Evolutionary conservation across 2,113 vertebrate species (phyloP), one percentile per base, ranked within the genome.

Genomic region (Pterocles orientalis): DNA sequence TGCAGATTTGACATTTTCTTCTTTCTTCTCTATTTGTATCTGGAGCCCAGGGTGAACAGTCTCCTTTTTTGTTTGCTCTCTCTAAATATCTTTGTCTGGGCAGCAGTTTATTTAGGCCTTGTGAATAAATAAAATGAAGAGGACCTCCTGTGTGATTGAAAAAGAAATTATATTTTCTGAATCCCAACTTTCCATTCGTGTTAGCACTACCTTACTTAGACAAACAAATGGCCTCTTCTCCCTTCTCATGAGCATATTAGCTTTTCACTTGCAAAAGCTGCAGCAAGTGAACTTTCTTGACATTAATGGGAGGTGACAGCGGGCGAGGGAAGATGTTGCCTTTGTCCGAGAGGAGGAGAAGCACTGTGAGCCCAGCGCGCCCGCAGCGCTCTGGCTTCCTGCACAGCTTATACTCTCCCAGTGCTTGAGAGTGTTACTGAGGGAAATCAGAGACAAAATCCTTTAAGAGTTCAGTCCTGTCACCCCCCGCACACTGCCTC

Each of bases 1-100:
- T 95, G 92, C 53, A 97, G 83, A 96, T 96, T 60, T 96, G 95
- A 96, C 95, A 96, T 97, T 97, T 96, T 78, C 86, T 72, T 81
- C 65, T 92, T 76, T 56, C 77, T 90, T 78, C 60, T 86, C 39
- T 90, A 33, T 96, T 94, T 92, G 88, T 83, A 12, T 54, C 24
- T 73, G 72, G 60, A 95, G 92, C 60, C 64, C 53, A 73, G 88
- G 65, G 76, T 96, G 90, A 93, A 17, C 41, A 58, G 47, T 15
- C 58, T 75, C 39, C 43, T 87, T 62, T 62, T 89, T 43, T 83
- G 58, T 93, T 96, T 93, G 80, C 80, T 92, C 69, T 90, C 7
- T 45, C 61, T 91, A 95, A 95, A 86, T 93, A 71, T 72, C 92
- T 94, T 58, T 83, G 65, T 79, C 95, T 64, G 53, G 69, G 61